Evolutionary conservation across 2,888 invertebrate species (phyloP), one percentile per base, ranked within the genome.

Genomic region (Aleiodes testaceus): DNA sequence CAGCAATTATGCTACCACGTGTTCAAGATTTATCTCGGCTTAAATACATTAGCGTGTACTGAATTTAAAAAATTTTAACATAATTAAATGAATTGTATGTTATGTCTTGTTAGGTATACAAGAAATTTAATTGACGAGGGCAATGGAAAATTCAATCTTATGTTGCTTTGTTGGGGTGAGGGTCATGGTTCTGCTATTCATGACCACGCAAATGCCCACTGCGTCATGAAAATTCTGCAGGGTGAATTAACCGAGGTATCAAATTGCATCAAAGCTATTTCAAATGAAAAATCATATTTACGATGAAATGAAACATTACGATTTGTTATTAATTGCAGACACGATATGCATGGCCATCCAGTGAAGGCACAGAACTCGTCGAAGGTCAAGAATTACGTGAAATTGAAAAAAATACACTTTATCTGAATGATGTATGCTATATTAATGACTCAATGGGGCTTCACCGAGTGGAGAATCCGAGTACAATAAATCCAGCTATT

Each of bases 111-210:
- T 80, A 97, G 95, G 84, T 99, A 99, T 86, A 99, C 99, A 0
- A 89, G 99, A 42, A 99, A 99, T 88, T 89, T 99, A 79, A 97
- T 99, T 0, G 97, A 99, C 83, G 92, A 92, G 72, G 99, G 99
- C 3, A 99, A 99, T 85, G 98, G 97, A 0, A 97, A 96, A 85
- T 99, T 97, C 88, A 99, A 99, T 88, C 89, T 99, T 77, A 97
- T 99, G 94, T 91, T 97, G 30, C 88, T 99, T n/a, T 99, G 99
- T 88, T 99, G 99, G 99, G 96, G 97, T 18, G 96, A 97, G 85
- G 96, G 96, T 0, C 97, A 97, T 77, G 95, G 95, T 0, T 97
- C 98, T 0, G 93, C 95, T 9, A 97, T 99, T 78, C 99, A 99
- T 87, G 98, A 98, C 87, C 99, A 99, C 84, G 93, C 97, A 0